A percentile compares a stretch with the other conserved stretches of the same genome.
Conservation (phyloP, 2,797 vertebrate genomes). For the Uromys caudimaculatus region DNA sequence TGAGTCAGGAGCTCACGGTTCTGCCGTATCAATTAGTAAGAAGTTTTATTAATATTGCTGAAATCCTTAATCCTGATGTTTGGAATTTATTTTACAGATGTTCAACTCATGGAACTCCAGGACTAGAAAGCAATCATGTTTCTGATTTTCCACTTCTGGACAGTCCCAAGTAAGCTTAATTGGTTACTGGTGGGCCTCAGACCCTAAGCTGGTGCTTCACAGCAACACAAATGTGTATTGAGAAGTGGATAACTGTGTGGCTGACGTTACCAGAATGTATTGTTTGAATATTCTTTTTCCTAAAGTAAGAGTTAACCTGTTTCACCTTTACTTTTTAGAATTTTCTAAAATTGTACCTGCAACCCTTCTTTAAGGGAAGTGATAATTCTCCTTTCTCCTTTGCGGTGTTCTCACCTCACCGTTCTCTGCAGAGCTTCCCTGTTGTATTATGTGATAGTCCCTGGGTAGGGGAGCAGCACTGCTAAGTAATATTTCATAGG, state of each 20-base stretch:
- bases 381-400: not conserved
- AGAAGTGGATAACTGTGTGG: not conserved
- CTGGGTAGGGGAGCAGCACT: not conserved
- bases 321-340: not conserved
- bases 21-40: not conserved
- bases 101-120: slow-evolving; percentile 56
- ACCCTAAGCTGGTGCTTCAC: not conserved
- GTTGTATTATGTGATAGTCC: not conserved
- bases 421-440: slow-evolving; percentile 35
- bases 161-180: slow-evolving; percentile 86
- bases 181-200: slow-evolving; percentile 28
- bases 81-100: slow-evolving; percentile 76
- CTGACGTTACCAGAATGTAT: not conserved
- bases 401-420: slow-evolving; percentile 7
- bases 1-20: not conserved
- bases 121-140: slow-evolving; percentile 79
- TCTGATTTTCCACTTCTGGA: slow-evolving; percentile 81
- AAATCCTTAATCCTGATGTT: slow-evolving; percentile 44
- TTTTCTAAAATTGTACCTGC: slow-evolving; percentile 45
- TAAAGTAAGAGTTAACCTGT: not conserved
- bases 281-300: not conserved
- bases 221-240: slow-evolving; percentile 9
- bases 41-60: not conserved
- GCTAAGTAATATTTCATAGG: slow-evolving; percentile 19
- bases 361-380: slow-evolving; percentile 45